These are phyloP conservation scores for Lepidocolaptes lacrymiger DNA, from an alignment of 2,797 vertebrate genomes.

Conservation along the genomic window DNA sequence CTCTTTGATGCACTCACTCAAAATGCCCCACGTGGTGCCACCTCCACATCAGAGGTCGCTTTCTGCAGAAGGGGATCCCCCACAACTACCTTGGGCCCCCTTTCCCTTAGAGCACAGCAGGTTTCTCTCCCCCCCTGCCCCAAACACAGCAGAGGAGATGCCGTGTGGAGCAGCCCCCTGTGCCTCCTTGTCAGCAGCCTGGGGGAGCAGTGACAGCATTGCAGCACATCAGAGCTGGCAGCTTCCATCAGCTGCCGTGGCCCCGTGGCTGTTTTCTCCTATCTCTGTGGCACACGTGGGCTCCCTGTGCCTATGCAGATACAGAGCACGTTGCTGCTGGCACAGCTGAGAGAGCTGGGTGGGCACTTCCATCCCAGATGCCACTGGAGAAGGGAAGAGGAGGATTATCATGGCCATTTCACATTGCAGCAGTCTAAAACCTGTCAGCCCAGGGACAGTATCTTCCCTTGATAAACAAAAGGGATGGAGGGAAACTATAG, in stretches of 20 bases:
- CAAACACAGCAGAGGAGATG: background rate
- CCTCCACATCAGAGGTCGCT: fast-evolving
- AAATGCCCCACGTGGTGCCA: fast-evolving
- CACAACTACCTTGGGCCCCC: background rate
- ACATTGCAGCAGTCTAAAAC: background rate
- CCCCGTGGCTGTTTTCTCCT: conserved; percentile 14
- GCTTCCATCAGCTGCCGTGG: background rate
- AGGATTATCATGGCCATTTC: conserved; percentile 24
- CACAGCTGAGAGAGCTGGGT: conserved; percentile 11
- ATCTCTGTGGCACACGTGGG: background rate
- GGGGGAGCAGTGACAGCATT: background rate
- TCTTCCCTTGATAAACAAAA: background rate
- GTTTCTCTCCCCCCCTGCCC: background rate
- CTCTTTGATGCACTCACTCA: background rate
- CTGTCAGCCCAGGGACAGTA: conserved; percentile 19
- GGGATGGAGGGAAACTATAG: background rate
- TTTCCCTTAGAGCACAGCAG: background rate
- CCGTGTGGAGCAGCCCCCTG: background rate
- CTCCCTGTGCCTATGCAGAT: background rate
- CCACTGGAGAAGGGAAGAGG: background rate
- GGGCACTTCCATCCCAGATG: conserved; percentile 35
- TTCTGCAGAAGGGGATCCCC: background rate
- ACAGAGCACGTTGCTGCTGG: background rate
- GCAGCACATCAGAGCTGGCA: background rate
- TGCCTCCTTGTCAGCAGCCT: background rate